These are phyloP conservation scores for Protaetia brevitarsis DNA, from an alignment of 1,140 invertebrate genomes.

Conservation along the genomic window DNA sequence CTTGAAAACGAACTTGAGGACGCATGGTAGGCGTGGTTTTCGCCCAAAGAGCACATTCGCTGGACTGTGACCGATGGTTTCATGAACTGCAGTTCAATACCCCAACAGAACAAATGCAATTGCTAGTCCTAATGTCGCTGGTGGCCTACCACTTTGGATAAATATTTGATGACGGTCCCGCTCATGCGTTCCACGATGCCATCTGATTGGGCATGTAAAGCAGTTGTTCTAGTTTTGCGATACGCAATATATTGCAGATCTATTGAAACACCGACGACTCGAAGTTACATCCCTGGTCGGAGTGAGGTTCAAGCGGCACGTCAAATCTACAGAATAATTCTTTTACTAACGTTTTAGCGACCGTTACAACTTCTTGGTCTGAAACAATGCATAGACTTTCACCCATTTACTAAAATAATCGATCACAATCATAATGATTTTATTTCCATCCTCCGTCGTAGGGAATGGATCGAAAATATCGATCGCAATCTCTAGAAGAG, in stretches of 20 bases:
- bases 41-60: conserved; percentile 21
- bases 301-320: background rate
- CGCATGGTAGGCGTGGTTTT: conserved; percentile 24
- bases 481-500: conserved; percentile 32
- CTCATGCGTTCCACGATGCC: background rate
- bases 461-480: conserved; percentile 30
- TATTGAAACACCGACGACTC: background rate
- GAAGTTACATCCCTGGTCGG: background rate
- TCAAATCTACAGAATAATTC: too few species aligned
- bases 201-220: background rate
- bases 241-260: background rate
- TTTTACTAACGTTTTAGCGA: background rate
- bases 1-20: conserved; percentile 23
- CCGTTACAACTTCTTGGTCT: background rate
- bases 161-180: background rate
- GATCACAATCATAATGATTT: too few species aligned
- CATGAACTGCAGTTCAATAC: background rate
- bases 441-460: conserved; percentile 17
- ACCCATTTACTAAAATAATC: background rate
- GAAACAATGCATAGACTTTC: background rate
- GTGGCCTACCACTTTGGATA: background rate
- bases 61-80: background rate
- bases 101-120: background rate
- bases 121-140: background rate
- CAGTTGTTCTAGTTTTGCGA: background rate